phyloP scores from a whole-genome alignment of 2,797 vertebrate genomes.

The Amphiprion clarkii region DNA sequence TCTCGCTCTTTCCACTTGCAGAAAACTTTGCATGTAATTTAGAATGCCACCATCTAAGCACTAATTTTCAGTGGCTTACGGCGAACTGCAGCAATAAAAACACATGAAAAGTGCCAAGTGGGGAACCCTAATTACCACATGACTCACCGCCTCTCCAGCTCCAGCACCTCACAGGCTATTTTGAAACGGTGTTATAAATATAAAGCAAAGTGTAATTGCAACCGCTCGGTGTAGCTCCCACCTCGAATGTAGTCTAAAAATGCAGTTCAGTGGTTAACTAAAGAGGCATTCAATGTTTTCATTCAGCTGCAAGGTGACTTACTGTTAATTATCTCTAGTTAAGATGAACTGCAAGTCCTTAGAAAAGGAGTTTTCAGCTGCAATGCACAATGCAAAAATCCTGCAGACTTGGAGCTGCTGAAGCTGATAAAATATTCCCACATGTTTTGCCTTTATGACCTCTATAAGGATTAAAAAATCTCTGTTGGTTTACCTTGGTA shows the following conservation, averaged over 20 bases:
- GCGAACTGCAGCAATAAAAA: neutral
- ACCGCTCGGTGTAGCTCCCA: neutral
- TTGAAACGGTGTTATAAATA: neutral
- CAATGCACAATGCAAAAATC: neutral
- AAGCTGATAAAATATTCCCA: neutral
- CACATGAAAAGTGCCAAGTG: neutral
- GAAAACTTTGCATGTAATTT: too few relatives aligned
- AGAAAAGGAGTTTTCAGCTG: neutral
- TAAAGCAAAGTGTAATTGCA: neutral
- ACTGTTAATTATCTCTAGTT: neutral
- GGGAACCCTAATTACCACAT: slow-evolving; percentile 13
- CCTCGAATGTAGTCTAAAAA: neutral
- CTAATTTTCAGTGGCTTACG: neutral
- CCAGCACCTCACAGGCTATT: neutral
- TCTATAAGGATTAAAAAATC: neutral
- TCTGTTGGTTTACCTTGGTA: slow-evolving; percentile 89
- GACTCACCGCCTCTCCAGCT: neutral
- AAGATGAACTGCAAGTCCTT: neutral
- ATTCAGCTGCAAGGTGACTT: neutral
- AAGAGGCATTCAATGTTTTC: neutral
- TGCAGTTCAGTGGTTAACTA: neutral
- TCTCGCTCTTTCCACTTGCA: too few relatives aligned
- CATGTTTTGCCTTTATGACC: neutral
- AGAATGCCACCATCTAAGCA: neutral
- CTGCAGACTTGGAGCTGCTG: neutral